Percentiles rank a stretch among this genome's conserved stretches.
Conservation (phyloP, 1,140 invertebrate species). For the Aphelenchoides besseyi region DNA sequence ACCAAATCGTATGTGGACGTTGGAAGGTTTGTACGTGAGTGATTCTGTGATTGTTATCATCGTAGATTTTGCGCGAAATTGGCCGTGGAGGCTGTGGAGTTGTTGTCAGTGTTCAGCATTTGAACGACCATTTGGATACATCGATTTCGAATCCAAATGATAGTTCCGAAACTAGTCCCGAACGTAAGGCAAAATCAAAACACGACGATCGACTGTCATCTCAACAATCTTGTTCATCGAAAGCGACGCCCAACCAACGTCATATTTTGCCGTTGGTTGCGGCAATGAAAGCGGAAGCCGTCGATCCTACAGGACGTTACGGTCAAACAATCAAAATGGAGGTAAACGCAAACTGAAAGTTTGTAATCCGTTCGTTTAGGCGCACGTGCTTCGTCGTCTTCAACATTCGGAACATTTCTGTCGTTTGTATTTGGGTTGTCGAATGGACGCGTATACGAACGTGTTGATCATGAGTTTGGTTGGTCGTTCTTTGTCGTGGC, state of each 20-base stretch:
- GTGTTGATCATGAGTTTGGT: slow-evolving; percentile 32
- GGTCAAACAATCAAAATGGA: slow-evolving; percentile 29
- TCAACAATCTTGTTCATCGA: not conserved
- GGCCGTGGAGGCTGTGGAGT: not conserved
- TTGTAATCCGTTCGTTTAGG: no score
- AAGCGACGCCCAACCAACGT: not conserved
- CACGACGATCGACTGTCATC: no score
- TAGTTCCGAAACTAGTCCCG: no score
- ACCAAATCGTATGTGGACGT: slow-evolving; percentile 1
- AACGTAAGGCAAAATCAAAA: no score
- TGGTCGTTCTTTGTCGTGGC: slow-evolving; percentile 33
- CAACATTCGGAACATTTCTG: slow-evolving; percentile 26
- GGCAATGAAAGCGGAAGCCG: slow-evolving; percentile 18
- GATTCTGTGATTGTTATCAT: not conserved
- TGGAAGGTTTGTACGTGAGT: not conserved
- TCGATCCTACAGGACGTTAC: slow-evolving; percentile 24
- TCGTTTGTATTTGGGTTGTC: slow-evolving; percentile 24
- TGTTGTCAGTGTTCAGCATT: slow-evolving; percentile 9
- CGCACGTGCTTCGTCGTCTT: slow-evolving; percentile 19
- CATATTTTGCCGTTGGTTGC: slow-evolving; percentile 1
- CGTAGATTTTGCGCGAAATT: slow-evolving; percentile 17
- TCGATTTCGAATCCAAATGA: not conserved
- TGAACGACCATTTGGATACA: not conserved
- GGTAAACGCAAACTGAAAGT: no score
- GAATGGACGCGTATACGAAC: slow-evolving; percentile 23